These are phyloP conservation scores for Bubo scandiacus DNA, from an alignment of 2,113 vertebrate genomes.

Conservation along the genomic window DNA sequence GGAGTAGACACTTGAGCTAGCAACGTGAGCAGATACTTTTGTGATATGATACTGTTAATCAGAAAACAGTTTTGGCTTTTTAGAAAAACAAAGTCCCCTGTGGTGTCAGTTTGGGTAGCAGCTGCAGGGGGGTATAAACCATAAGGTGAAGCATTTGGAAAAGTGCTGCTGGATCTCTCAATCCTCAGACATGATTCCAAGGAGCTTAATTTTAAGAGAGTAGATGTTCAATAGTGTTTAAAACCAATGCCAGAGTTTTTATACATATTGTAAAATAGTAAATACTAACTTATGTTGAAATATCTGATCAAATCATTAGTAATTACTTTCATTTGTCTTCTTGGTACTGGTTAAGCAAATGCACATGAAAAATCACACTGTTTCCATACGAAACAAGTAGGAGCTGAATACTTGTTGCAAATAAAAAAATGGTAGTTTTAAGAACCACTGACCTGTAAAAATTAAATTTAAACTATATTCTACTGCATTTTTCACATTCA, in stretches of 20 bases:
- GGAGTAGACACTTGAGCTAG: neutral
- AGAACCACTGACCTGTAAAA: neutral
- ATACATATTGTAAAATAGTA: neutral
- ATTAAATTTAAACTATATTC: slow-evolving; percentile 37
- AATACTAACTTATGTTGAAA: neutral
- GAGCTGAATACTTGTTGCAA: neutral
- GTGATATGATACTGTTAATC: neutral
- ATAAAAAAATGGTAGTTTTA: neutral
- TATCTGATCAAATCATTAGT: neutral
- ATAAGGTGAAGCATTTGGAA: neutral
- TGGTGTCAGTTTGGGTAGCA: neutral
- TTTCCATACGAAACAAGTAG: neutral
- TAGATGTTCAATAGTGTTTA: neutral
- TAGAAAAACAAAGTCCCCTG: neutral
- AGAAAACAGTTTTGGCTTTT: neutral
- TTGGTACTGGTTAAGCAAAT: neutral
- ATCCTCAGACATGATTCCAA: neutral
- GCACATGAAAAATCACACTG: neutral
- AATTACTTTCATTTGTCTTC: neutral
- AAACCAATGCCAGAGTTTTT: neutral
- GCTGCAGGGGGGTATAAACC: neutral
- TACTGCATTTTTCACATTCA: neutral
- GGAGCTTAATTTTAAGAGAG: neutral
- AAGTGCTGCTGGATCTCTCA: neutral
- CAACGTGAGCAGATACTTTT: neutral